phyloP scores from a whole-genome alignment of 1,140 invertebrate species.

The Drosophila ananassae region DNA sequence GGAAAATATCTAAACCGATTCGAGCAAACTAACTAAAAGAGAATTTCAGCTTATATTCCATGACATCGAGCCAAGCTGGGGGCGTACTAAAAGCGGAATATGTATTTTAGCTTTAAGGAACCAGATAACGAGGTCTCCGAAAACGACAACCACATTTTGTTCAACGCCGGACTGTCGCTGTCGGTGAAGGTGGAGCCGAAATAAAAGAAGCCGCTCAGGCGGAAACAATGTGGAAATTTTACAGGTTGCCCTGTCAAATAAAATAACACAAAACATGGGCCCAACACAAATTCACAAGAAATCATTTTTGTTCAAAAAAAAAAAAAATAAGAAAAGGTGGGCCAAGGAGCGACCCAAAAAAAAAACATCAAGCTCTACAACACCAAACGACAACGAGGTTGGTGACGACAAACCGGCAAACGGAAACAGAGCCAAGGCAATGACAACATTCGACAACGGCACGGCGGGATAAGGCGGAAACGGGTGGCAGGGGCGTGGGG shows the following conservation, averaged over 20 bases:
- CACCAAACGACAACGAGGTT: slow-evolving; percentile 40
- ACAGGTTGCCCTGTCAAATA: slow-evolving; percentile 67
- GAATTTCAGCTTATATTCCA: slow-evolving; percentile 18
- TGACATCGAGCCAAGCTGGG: not conserved
- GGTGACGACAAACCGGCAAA: slow-evolving; percentile 66
- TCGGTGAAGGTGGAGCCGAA: slow-evolving; percentile 21
- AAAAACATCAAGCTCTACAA: slow-evolving; percentile 62
- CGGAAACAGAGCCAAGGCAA: slow-evolving; percentile 63
- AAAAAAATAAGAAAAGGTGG: slow-evolving; percentile 12
- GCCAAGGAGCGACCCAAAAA: slow-evolving; percentile 19
- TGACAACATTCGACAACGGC: slow-evolving; percentile 30
- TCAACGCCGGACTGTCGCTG: slow-evolving; percentile 5
- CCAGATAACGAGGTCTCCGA: slow-evolving; percentile 30
- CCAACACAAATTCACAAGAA: slow-evolving; percentile 47
- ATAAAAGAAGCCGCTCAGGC: slow-evolving; percentile 63
- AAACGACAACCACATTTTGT: slow-evolving; percentile 36
- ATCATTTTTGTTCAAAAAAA: slow-evolving; percentile 39
- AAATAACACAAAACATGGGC: slow-evolving; percentile 66
- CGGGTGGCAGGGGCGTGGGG: not conserved
- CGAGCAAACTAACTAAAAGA: not conserved
- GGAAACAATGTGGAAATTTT: slow-evolving; percentile 75
- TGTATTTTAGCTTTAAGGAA: slow-evolving; percentile 22
- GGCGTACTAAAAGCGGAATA: not conserved
- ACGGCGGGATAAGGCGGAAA: not conserved
- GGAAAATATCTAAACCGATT: slow-evolving; percentile 22